phyloP scores from a whole-genome alignment of 64 coral and sea anemone species.

The Porites australiensis region DNA sequence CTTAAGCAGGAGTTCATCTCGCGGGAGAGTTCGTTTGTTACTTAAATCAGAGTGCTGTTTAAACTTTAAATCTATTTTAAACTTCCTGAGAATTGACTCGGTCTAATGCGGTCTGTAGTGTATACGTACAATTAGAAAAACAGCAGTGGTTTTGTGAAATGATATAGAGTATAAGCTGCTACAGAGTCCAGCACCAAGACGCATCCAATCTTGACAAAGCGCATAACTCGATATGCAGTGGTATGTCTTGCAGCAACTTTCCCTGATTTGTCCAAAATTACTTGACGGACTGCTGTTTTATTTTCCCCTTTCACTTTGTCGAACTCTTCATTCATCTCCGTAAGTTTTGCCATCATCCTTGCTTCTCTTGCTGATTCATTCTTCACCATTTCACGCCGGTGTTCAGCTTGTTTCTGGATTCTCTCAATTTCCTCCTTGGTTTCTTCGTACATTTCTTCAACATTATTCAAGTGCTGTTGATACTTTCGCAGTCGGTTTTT shows the following conservation, averaged over 20 bases:
- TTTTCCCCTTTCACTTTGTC: neutral
- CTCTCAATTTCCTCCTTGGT: neutral
- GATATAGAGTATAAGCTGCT: conserved; percentile 13
- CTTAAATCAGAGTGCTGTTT: too few species aligned
- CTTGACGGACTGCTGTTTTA: neutral
- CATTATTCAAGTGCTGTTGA: neutral
- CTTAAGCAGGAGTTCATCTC: too few species aligned
- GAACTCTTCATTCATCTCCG: neutral
- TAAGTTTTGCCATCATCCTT: neutral
- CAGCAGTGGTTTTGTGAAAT: neutral
- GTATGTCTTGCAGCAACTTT: neutral
- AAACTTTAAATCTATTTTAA: too few species aligned
- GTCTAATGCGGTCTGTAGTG: too few species aligned
- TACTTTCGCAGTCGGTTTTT: neutral
- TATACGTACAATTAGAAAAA: too few species aligned
- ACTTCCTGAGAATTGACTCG: too few species aligned
- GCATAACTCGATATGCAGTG: neutral
- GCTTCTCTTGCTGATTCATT: neutral
- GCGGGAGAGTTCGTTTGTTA: too few species aligned
- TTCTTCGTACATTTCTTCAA: neutral
- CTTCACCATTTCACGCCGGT: neutral
- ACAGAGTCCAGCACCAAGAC: conserved; percentile 9
- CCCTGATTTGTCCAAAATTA: neutral
- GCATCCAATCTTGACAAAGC: conserved; percentile 4
- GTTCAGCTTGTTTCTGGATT: conserved; percentile 2